phyloP scores from a whole-genome alignment of 2,797 vertebrate genomes.

The Catharus ustulatus region DNA sequence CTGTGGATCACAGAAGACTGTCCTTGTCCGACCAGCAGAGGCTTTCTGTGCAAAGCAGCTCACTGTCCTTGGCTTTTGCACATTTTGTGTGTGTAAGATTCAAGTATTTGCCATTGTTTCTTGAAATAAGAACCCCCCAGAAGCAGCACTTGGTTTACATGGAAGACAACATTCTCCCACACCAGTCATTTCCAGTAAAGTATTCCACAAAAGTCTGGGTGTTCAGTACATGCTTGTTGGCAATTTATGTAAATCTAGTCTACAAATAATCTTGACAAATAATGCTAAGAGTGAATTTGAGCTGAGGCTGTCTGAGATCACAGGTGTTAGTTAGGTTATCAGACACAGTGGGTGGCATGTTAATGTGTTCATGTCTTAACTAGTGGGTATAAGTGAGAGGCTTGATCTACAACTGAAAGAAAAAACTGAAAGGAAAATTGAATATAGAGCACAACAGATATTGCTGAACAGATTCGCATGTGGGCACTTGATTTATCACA shows the following conservation, averaged over 20 bases:
- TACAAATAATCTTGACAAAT: constrained; percentile 35
- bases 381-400: constrained; percentile 17
- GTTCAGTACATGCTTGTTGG: not conserved
- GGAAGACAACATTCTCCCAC: not conserved
- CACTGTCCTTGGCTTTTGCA: not conserved
- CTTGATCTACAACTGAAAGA: constrained; percentile 48
- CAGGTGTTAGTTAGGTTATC: constrained; percentile 59
- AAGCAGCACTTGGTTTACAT: not conserved
- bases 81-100: not conserved
- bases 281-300: constrained; percentile 17
- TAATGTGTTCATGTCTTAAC: constrained; percentile 44
- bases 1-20: not conserved
- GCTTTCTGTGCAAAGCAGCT: not conserved
- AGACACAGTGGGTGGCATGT: constrained; percentile 59
- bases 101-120: not conserved
- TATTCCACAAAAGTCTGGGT: not conserved
- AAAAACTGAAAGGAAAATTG: constrained; percentile 29
- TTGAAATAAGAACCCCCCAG: not conserved
- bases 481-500: constrained; percentile 2
- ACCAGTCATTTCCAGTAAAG: not conserved
- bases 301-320: constrained; percentile 38
- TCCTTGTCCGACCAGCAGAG: constrained; percentile 8
- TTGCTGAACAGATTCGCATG: not conserved
- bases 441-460: constrained; percentile 40
- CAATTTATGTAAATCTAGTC: constrained; percentile 45